Evolutionary conservation across 2,797 vertebrate genomes (phyloP).

Genomic region (Manis pentadactyla): DNA sequence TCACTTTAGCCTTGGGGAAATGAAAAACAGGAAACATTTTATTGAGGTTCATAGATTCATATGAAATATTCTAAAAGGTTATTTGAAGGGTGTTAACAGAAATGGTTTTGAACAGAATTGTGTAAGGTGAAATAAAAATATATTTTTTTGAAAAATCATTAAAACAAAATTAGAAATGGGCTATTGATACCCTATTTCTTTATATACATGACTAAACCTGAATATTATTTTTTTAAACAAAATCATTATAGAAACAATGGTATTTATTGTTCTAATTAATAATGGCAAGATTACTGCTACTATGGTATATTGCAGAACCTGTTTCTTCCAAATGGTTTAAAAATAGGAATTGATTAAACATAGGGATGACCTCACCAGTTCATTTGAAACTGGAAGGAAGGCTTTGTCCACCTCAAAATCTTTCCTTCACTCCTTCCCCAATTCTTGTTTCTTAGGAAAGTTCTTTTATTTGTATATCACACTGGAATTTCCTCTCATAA

Average conservation of each 20-base stretch:
- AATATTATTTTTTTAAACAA: not conserved
- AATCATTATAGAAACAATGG: constrained; percentile 3
- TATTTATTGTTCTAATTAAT: constrained; percentile 14
- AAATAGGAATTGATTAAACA: not conserved
- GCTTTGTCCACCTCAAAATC: not conserved
- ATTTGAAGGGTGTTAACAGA: constrained; percentile 64
- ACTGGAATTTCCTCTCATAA: not conserved
- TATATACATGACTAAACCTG: not conserved
- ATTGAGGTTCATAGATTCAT: constrained; percentile 67
- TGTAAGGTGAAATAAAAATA: constrained; percentile 27
- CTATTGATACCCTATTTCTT: not conserved
- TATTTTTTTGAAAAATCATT: not conserved
- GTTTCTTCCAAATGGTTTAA: constrained; percentile 25
- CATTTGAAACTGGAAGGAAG: not conserved
- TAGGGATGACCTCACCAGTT: not conserved
- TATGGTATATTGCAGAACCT: not conserved
- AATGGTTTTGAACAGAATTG: constrained; percentile 61
- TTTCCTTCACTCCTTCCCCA: not conserved
- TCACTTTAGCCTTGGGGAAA: constrained; percentile 70
- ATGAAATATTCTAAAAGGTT: constrained; percentile 73
- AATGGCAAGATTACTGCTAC: not conserved
- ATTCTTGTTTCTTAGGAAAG: not conserved
- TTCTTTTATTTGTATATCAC: constrained; percentile 14
- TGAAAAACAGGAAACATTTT: constrained; percentile 72
- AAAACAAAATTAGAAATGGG: not conserved